Percentiles rank a stretch among this genome's conserved stretches.
These are phyloP conservation scores for Rhea pennata DNA, from an alignment of 2,113 vertebrate genomes.

Conservation along the genomic window DNA sequence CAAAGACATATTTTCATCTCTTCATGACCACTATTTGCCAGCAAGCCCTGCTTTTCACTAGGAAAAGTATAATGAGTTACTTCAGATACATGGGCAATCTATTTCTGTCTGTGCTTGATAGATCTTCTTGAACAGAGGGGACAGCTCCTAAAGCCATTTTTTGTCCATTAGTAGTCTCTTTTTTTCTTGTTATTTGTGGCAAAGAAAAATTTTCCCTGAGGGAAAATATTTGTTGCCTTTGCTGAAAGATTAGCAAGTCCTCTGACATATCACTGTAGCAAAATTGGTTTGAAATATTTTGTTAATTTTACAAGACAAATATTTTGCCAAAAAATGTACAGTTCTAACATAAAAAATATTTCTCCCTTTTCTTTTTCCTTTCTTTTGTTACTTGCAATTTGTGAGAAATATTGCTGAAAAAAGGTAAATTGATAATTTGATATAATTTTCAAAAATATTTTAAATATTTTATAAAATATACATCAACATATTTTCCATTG, in stretches of 20 bases:
- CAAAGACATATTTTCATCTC: too few relatives aligned
- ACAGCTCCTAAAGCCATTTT: background rate
- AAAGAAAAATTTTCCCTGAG: background rate
- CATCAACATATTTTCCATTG: accelerated
- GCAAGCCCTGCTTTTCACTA: background rate
- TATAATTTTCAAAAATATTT: background rate
- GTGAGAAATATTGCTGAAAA: background rate
- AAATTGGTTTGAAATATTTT: background rate
- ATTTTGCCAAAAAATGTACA: accelerated
- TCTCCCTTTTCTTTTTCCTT: too few relatives aligned
- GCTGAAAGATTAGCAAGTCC: background rate
- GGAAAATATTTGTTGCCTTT: background rate
- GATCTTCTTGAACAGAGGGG: background rate
- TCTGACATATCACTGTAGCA: background rate
- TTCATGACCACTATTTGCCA: too few relatives aligned
- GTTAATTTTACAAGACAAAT: background rate
- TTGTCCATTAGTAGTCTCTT: background rate
- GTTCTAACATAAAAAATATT: background rate
- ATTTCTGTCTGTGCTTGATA: background rate
- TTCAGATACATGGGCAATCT: background rate
- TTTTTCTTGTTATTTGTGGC: background rate
- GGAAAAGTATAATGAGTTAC: background rate
- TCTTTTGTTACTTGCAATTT: too few relatives aligned
- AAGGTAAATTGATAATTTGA: background rate
- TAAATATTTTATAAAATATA: background rate